Percentiles rank a stretch among this genome's conserved stretches.
Conservation (phyloP, 2,888 invertebrate species). For the Hirtodrosophila histrioides region DNA sequence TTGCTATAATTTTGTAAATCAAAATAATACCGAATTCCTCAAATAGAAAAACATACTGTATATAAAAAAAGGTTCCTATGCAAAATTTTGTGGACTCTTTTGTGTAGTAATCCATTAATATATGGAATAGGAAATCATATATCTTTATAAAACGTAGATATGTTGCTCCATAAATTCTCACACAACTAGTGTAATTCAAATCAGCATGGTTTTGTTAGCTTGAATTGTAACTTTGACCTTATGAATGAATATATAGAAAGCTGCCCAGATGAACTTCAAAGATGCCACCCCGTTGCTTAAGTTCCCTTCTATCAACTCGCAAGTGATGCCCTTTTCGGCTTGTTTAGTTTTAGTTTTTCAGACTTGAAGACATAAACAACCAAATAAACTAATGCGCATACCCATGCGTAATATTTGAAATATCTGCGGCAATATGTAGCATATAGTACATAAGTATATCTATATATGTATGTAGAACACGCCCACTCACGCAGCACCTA, state of each 20-base stretch:
- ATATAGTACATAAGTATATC: constrained; percentile 1
- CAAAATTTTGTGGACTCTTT: no score
- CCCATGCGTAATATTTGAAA: constrained; percentile 65
- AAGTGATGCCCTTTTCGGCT: constrained; percentile 12
- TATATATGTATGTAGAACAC: constrained; percentile 30
- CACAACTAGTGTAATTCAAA: not conserved
- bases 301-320: constrained; percentile 3
- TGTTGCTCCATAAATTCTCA: no score
- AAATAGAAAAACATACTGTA: no score
- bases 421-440: constrained; percentile 55
- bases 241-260: not conserved
- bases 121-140: no score
- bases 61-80: no score
- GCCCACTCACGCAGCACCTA: constrained; percentile 50
- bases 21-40: no score
- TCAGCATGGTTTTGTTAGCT: constrained; percentile 3
- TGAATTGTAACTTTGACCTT: constrained; percentile 58
- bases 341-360: constrained; percentile 32
- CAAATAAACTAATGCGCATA: constrained; percentile 66
- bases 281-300: constrained; percentile 42
- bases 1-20: no score
- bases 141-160: no score
- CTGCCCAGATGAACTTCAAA: constrained; percentile 38
- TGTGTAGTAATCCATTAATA: no score
- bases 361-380: constrained; percentile 54